These are phyloP conservation scores for Acrocephalus scirpaceus DNA, from an alignment of 2,797 vertebrate species.

Conservation along the genomic window DNA sequence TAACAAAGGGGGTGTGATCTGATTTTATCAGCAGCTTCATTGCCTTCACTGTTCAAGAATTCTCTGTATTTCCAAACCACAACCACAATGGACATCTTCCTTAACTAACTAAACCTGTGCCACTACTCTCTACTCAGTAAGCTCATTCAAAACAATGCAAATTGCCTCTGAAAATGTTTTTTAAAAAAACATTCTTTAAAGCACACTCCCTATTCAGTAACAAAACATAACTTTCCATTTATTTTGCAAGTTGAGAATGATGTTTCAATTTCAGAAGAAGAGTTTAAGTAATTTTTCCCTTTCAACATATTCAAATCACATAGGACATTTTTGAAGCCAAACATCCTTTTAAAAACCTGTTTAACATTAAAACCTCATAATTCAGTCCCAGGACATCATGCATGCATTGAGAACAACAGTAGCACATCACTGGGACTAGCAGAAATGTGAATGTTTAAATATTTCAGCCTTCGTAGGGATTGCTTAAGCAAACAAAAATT, in stretches of 20 bases:
- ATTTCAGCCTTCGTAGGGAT: neutral
- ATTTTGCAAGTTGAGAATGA: neutral
- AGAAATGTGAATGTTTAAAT: neutral
- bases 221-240: neutral
- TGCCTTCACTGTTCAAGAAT: neutral
- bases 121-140: neutral
- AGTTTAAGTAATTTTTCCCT: constrained; percentile 7
- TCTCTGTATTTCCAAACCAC: neutral
- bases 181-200: neutral
- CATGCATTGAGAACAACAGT: neutral
- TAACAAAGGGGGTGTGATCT: neutral
- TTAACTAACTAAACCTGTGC: neutral
- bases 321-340: neutral
- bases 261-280: neutral
- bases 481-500: neutral
- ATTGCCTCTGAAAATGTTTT: neutral
- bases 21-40: neutral
- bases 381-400: neutral
- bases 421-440: neutral
- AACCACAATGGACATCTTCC: neutral
- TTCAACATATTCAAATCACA: neutral
- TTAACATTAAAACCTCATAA: neutral
- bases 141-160: neutral
- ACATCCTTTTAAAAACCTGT: neutral
- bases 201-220: neutral